A percentile compares a stretch with the other conserved stretches of the same genome.
Conservation (phyloP, 2,888 invertebrate genomes). For the Leptura quadrifasciata region DNA sequence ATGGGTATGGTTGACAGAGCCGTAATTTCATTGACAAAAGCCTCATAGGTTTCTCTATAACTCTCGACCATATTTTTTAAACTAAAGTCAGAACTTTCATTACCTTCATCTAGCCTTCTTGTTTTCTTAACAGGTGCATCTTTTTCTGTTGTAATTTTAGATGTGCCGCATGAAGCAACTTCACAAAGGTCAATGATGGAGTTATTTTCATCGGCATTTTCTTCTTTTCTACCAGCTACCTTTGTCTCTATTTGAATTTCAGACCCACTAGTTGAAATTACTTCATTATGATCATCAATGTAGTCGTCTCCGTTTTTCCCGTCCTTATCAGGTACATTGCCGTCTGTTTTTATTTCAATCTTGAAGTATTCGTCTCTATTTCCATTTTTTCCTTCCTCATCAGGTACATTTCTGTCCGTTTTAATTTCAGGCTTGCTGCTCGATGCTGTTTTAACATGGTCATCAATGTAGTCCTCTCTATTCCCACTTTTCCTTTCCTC, state of each 20-base stretch:
- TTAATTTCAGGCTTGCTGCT: background rate
- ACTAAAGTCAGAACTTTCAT: background rate
- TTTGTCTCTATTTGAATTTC: too few relatives aligned
- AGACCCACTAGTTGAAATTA: too few relatives aligned
- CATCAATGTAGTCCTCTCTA: too few relatives aligned
- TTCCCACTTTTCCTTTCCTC: too few relatives aligned
- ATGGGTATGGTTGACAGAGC: conserved; percentile 45
- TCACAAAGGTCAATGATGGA: too few relatives aligned
- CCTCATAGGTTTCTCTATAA: conserved; percentile 10
- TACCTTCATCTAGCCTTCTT: background rate
- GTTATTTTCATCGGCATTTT: too few relatives aligned
- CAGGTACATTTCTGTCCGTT: background rate
- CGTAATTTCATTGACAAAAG: conserved; percentile 9
- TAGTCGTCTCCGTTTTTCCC: too few relatives aligned
- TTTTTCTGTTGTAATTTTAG: background rate
- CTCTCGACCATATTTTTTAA: background rate
- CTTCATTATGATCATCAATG: too few relatives aligned
- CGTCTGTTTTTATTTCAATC: background rate
- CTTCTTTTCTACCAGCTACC: too few relatives aligned
- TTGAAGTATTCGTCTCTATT: too few relatives aligned
- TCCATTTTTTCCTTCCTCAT: too few relatives aligned
- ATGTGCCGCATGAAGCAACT: too few relatives aligned
- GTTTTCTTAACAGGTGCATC: background rate
- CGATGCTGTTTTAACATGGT: background rate
- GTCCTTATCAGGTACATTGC: background rate